phyloP scores from a whole-genome alignment of 1,140 invertebrate genomes.

The Orussus abietinus region DNA sequence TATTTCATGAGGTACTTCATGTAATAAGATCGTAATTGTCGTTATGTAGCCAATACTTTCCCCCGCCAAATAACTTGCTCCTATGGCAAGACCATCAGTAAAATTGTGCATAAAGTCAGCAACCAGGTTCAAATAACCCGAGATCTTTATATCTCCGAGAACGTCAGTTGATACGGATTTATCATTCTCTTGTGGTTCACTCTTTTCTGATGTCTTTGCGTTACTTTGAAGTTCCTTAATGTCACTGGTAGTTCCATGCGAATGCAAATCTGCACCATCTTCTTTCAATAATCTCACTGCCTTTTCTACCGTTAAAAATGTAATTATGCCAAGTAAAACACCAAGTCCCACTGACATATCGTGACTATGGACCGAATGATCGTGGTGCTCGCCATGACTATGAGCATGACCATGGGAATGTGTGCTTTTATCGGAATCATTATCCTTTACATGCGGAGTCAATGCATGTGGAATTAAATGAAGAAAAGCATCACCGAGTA shows the following conservation, averaged over 20 bases:
- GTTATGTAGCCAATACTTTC: conserved; percentile 79
- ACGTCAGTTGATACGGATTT: conserved; percentile 2
- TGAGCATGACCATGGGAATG: conserved; percentile 58
- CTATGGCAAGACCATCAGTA: conserved; percentile 94
- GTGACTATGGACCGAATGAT: conserved; percentile 63
- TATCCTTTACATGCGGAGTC: conserved; percentile 57
- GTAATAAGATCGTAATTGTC: conserved; percentile 89
- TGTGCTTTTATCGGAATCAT: conserved; percentile 56
- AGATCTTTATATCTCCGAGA: conserved; percentile 76
- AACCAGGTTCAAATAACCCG: conserved; percentile 89
- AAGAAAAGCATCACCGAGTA: conserved; percentile 93
- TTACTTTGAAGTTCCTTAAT: conserved; percentile 51
- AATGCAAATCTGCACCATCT: conserved; percentile 61
- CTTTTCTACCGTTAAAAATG: conserved; percentile 91
- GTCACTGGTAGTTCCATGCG: conserved; percentile 29
- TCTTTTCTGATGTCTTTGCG: conserved; percentile 42
- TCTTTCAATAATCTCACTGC: conserved; percentile 85
- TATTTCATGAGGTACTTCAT: conserved; percentile 98
- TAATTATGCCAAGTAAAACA: conserved; percentile 85
- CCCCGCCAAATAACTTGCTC: conserved; percentile 92
- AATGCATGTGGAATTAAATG: conserved; percentile 95
- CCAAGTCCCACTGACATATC: conserved; percentile 86
- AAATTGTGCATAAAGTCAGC: conserved; percentile 97
- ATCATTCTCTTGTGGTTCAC: conserved; percentile 27
- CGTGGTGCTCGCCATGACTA: conserved; percentile 49